Conservation (phyloP, 2,113 vertebrate species). For the Sebastes schlegelii region DNA sequence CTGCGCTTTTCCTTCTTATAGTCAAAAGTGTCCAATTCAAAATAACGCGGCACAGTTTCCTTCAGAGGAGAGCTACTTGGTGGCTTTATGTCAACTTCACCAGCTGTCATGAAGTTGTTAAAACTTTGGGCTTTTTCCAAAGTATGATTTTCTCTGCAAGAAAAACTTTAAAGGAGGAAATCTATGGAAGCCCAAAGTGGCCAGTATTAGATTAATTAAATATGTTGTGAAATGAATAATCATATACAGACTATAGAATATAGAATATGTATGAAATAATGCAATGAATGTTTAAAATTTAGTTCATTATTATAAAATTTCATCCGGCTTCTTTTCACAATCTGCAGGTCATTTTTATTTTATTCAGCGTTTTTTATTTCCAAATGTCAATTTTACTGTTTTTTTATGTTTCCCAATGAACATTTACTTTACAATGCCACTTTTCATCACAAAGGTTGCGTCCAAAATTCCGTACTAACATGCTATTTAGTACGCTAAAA, state of each 20-base stretch:
- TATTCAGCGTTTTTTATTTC: background rate
- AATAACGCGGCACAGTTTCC: constrained; percentile 1
- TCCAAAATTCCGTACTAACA: too few species aligned
- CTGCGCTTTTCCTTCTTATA: constrained; percentile 4
- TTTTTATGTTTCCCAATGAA: background rate
- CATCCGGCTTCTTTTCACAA: background rate
- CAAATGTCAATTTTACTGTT: background rate
- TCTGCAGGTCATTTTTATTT: constrained; percentile 5
- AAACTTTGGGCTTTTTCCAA: constrained; percentile 13
- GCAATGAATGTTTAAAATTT: constrained; percentile 5
- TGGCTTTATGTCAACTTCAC: background rate
- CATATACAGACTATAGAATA: background rate
- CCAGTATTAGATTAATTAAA: constrained; percentile 5
- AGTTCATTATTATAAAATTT: background rate
- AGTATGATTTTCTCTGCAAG: constrained; percentile 14
- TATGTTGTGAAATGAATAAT: constrained; percentile 7
- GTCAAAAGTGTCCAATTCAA: constrained; percentile 30
- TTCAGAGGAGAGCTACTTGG: background rate
- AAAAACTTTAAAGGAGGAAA: constrained; percentile 3
- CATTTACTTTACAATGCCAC: background rate
- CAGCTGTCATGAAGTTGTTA: constrained; percentile 2
- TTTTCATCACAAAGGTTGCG: background rate
- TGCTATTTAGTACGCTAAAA: too few species aligned
- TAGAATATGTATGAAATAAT: background rate
- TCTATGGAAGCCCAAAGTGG: constrained; percentile 28